Base-by-base conservation (phyloP, 2,113 vertebrate species). In the Corythoichthys intestinalis region DNA sequence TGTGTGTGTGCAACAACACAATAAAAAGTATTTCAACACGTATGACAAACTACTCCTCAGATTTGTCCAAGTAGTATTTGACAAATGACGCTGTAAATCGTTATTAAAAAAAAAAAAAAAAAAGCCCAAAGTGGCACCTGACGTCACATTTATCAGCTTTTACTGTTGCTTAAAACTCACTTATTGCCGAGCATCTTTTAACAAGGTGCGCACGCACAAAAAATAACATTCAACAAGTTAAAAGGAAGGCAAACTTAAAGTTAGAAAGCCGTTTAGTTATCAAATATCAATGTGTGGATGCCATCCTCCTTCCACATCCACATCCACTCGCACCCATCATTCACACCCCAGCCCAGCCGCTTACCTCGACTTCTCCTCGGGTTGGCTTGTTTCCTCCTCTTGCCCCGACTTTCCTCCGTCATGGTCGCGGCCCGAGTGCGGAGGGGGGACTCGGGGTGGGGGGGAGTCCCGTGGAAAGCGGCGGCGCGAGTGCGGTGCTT, bases 361-460 rank as follows among this genome's bases (percentile, higher is more conserved):
- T 85, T 90, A 94, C 93, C 92, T 90, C 87, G 86, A 54, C 91
- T 94, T 20, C 92, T 90, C 76, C 86, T 88, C 10, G 92, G 93
- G 85, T 93, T 93, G 67, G 92, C 91, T 86, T 94, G 93, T 74
- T 94, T 94, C 81, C 93, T 90, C 9, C 92, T 90, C 69, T 92
- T 93, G 41, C 92, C 91, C 75, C 92, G 71, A 53, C 86, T 91
- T 81, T 91, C 91, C 76, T 93, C 92, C 46, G 91, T 83, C 93
- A 93, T 93, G 77, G 48, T 85, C 66, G 9, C 76, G 65, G 65
- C 59, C 67, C 34, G 54, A 46, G 15, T 49, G 12, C 20, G 68
- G 71, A 65, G 76, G 70, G 76, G 59, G 6, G 76, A 79, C 83
- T 82, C 12, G 52, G 58, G 63, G 67, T 74, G 48, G 78, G 49